Evolutionary conservation across 2,797 vertebrate species (phyloP), one percentile per base, ranked within the genome.

Genomic region (Gallinago nigripennis): DNA sequence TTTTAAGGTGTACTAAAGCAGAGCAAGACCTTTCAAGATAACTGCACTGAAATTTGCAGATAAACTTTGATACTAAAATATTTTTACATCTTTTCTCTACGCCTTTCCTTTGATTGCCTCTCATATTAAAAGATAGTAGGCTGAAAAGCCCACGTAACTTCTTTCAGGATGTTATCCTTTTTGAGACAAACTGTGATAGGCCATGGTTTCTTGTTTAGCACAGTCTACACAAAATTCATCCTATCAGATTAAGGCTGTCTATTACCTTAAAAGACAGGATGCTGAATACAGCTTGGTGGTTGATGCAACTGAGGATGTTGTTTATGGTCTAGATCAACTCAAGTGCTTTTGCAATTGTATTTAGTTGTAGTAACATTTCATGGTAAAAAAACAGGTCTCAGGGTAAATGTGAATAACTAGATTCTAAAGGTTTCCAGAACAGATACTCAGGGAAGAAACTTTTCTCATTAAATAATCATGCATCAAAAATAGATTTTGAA

Each of bases 121-220:
- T 84, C 24, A 3, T 53, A 56, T 28, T 65, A 57, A 43, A 66
- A 65, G 20, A 4, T 17, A 35, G 2, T 17, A 72, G 51, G 33
- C 53, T 82, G 66, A 91, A 87, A 80, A 75, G 33, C n/a, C 35
- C 6, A 8, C 1, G 0, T 43, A 57, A 30, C 35, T 75, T 51
- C 50, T 82, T 90, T 79, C 48, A 64, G 82, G 75, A 45, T 94
- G 30, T 91, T 88, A 94, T 83, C 16, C 28, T 90, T 90, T 86
- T 46, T 58, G 73, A 78, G 54, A 39, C 8, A 3, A 65, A 13
- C n/a, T 69, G 16, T 48, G 51, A 51, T 50, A 88, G 41, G 51
- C 50, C 13, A 16, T 7, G 2, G 6, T 86, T 81, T 90, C 72
- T 93, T 83, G n/a, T 23, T 60, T 5, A 4, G 43, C 31, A 39